A percentile compares a stretch with the other conserved stretches of the same genome.
Conservation (phyloP, 2,797 vertebrate species). For the Steatocranus sp. region DNA sequence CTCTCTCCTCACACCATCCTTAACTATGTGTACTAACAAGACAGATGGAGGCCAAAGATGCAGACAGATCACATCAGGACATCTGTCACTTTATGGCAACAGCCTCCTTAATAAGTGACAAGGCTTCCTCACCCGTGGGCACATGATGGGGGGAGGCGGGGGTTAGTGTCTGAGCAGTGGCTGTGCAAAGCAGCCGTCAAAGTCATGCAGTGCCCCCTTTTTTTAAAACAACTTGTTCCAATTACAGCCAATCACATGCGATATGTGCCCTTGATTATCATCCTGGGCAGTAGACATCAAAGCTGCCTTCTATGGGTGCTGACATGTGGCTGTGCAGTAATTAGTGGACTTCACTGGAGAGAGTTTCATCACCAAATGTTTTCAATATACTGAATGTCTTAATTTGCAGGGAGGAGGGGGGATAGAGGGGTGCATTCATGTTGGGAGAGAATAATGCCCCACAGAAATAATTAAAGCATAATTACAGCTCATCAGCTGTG, state of each 20-base stretch:
- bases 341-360: conserved; percentile 61
- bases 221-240: conserved; percentile 71
- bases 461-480: conserved; percentile 79
- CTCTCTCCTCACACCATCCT: conserved; percentile 75
- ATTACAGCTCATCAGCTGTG: conserved; percentile 77
- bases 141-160: conserved; percentile 27
- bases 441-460: conserved; percentile 65
- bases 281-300: conserved; percentile 64
- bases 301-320: conserved; percentile 53
- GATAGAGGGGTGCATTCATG: neutral
- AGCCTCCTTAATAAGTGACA: conserved; percentile 87
- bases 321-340: conserved; percentile 58
- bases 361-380: conserved; percentile 75
- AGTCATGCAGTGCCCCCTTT: conserved; percentile 67
- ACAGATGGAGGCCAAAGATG: conserved; percentile 80
- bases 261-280: conserved; percentile 58
- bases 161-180: conserved; percentile 43
- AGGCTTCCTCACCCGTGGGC: conserved; percentile 78
- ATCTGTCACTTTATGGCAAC: conserved; percentile 92
- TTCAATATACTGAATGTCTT: conserved; percentile 71
- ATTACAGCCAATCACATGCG: conserved; percentile 74
- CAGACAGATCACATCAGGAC: conserved; percentile 89
- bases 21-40: conserved; percentile 82
- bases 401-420: conserved; percentile 40
- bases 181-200: conserved; percentile 66